A percentile compares a stretch with the other conserved stretches of the same genome.
These are phyloP conservation scores for Stictonetta naevosa DNA, from an alignment of 2,113 vertebrate genomes.

Conservation along the genomic window DNA sequence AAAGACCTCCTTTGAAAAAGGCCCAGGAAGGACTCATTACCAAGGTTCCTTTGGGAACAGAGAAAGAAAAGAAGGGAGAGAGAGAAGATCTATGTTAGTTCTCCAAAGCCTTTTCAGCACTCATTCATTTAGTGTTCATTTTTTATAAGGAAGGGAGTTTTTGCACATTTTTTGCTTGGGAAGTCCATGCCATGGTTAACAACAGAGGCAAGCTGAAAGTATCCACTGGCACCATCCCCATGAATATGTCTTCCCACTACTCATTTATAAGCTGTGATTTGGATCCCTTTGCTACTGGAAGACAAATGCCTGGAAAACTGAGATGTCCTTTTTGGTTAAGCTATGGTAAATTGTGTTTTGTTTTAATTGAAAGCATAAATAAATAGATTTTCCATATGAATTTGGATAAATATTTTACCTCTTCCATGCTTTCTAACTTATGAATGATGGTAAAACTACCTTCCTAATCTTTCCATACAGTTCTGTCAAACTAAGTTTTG, in stretches of 20 bases:
- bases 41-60: not conserved
- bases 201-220: not conserved
- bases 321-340: not conserved
- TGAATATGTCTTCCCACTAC: not conserved
- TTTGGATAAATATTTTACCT: not conserved
- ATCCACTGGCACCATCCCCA: not conserved
- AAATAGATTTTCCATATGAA: not conserved
- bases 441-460: not conserved
- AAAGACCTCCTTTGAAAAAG: not conserved
- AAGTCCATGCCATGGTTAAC: not conserved
- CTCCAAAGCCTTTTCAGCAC: not conserved
- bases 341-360: not conserved
- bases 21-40: not conserved
- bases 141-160: not conserved
- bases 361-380: not conserved
- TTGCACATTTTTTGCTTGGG: not conserved
- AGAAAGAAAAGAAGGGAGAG: not conserved
- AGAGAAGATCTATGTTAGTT: not conserved
- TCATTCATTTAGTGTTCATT: not conserved
- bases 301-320: not conserved
- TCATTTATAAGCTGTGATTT: not conserved
- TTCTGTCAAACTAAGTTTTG: not conserved
- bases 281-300: not conserved
- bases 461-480: accelerated
- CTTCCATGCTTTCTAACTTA: not conserved